Percentiles rank a stretch among this genome's conserved stretches.
Conservation (phyloP, 1,140 invertebrate genomes). For the Drosophila santomea region DNA sequence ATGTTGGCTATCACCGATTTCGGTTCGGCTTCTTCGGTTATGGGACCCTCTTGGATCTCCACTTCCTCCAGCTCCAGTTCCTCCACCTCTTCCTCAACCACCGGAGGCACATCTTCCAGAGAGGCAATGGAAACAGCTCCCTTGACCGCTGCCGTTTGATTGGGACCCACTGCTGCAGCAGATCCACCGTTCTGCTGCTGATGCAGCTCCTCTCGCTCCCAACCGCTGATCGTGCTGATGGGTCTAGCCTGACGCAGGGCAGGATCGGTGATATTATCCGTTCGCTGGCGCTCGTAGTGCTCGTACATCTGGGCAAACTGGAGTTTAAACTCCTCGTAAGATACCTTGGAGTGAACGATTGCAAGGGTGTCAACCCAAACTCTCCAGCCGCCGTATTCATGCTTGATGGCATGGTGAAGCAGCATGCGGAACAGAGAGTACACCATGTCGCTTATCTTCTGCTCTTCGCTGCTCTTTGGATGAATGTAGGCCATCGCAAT, state of each 20-base stretch:
- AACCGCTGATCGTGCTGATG: constrained; percentile 98
- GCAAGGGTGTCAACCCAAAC: constrained; percentile 99
- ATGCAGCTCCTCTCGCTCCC: constrained; percentile 89
- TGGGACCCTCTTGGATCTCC: constrained; percentile 27
- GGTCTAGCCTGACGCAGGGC: constrained; percentile 95
- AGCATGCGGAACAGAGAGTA: constrained; percentile 98
- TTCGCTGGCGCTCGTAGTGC: constrained; percentile 96
- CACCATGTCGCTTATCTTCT: constrained; percentile 99
- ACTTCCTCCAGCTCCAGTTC: constrained; percentile 57
- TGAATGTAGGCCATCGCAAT: constrained; percentile 99
- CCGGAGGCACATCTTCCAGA: constrained; percentile 75
- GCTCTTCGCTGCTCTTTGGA: constrained; percentile 96
- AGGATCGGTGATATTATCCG: constrained; percentile 97
- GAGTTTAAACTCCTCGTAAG: constrained; percentile 98
- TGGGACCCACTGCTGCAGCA: constrained; percentile 47
- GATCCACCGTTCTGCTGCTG: constrained; percentile 79
- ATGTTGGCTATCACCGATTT: constrained; percentile 81
- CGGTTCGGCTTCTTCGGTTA: constrained; percentile 19
- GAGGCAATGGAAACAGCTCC: constrained; percentile 68
- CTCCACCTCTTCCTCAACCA: constrained; percentile 70
- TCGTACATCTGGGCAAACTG: constrained; percentile 99
- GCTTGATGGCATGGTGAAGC: constrained; percentile 99
- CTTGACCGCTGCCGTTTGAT: constrained; percentile 38
- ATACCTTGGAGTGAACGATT: constrained; percentile 99
- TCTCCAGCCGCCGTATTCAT: constrained; percentile 99